phyloP scores from a whole-genome alignment of 1,140 invertebrate genomes.

The Drosophila nigromelanica region DNA sequence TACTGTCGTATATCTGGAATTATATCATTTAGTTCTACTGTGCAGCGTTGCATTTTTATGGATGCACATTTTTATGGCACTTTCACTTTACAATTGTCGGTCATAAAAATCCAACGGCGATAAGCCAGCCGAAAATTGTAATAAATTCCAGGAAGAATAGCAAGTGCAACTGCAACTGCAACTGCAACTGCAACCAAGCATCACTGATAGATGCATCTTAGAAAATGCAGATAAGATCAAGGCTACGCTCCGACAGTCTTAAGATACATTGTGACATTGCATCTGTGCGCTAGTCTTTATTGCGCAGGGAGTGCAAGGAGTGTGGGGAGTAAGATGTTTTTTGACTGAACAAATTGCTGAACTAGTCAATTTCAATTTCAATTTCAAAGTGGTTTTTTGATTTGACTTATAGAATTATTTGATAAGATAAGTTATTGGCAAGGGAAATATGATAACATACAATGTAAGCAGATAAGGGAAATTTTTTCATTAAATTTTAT shows the following conservation, averaged over 20 bases:
- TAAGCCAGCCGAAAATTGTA: slow-evolving; percentile 7
- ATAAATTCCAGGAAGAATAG: slow-evolving; percentile 16
- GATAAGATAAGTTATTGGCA: too few species aligned
- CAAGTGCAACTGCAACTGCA: slow-evolving; percentile 12
- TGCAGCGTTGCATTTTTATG: slow-evolving; percentile 18
- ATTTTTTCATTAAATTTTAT: too few species aligned
- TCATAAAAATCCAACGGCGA: slow-evolving; percentile 18
- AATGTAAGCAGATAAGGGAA: too few species aligned
- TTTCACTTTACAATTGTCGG: slow-evolving; percentile 15
- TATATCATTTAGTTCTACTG: slow-evolving; percentile 6
- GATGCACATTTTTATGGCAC: slow-evolving; percentile 30
- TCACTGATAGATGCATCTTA: neutral
- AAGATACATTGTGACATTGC: too few species aligned
- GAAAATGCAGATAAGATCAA: slow-evolving; percentile 21
- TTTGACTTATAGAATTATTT: too few species aligned
- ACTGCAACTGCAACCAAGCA: neutral
- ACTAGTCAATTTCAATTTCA: too few species aligned
- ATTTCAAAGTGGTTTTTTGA: too few species aligned
- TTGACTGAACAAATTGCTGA: too few species aligned
- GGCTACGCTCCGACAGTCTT: neutral
- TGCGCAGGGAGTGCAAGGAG: too few species aligned
- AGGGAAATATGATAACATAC: too few species aligned
- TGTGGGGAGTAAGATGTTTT: too few species aligned
- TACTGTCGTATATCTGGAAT: neutral
- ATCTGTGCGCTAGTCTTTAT: too few species aligned